Evolutionary conservation across 2,888 invertebrate genomes (phyloP), one percentile per base, ranked within the genome.

Genomic region (Blera fallax): DNA sequence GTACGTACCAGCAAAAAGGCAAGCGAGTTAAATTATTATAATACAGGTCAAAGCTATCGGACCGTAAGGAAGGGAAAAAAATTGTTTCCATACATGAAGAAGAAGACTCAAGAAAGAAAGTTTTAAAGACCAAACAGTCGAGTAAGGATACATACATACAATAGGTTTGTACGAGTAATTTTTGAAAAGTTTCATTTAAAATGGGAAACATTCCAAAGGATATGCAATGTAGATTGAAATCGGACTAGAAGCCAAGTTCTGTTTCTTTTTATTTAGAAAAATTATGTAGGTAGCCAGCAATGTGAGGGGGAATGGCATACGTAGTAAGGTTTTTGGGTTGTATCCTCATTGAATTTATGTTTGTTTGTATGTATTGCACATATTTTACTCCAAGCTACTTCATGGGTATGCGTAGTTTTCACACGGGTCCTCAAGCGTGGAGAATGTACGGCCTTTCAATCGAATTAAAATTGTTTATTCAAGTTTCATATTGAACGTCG

Each of bases 21-120:
- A 32, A 29, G 10, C 52, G 16, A 40, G 62, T 70, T 16, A 62
- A 78, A 62, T 62, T 62, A 29, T 58, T 67, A 7, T 48, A 67
- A 67, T 74, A 56, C 64, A 54, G 64, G 64, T 64, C 74, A 32
- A 64, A 65, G 60, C 54, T 5, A 43, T 64, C 54, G 54, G 64
- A 54, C 74, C 24, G 54, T 45, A 64, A 54, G 14, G 11, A 64
- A 54, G 11, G 24, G 21, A 7, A 62, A 40, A 24, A 24, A 50
- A 54, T 62, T 6, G 0, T 7, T n/a, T 11, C 11, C 37, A 5
- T 58, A 8, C 2, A 48, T 21, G 16, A n/a, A 43, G 10, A 64
- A 64, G 29, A 7, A n/a, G n/a, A n/a, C n/a, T 43, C 24, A 43
- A 45, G 45, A 21, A 58, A 29, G 52, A 52, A 43, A 40, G 43